These are phyloP conservation scores for Neelides sp. DNA, from an alignment of 1,140 invertebrate species.

Conservation along the genomic window DNA sequence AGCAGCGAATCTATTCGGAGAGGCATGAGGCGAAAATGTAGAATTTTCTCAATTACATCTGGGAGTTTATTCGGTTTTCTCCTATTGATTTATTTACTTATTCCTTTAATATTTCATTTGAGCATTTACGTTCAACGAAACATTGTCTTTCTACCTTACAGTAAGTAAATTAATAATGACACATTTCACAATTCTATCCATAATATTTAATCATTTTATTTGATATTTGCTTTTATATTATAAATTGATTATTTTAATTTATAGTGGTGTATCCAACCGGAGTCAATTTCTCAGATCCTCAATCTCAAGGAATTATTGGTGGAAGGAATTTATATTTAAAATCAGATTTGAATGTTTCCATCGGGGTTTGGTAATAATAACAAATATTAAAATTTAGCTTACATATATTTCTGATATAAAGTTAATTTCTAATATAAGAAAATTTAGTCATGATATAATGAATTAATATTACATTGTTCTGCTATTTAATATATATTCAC, in stretches of 20 bases:
- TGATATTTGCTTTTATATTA: not conserved
- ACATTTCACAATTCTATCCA: too few species aligned
- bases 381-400: conserved; percentile 9
- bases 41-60: conserved; percentile 1
- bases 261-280: conserved; percentile 47
- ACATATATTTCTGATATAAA: not conserved
- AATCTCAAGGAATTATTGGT: conserved; percentile 44
- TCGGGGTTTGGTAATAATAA: conserved; percentile 48
- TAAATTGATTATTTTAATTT: conserved; percentile 24
- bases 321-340: conserved; percentile 55
- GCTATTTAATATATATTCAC: conserved; percentile 27
- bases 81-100: conserved; percentile 1
- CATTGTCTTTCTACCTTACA: conserved; percentile 4
- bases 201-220: too few species aligned
- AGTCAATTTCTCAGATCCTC: conserved; percentile 46
- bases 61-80: not conserved
- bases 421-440: not conserved
- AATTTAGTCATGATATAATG: too few species aligned
- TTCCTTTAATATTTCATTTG: not conserved
- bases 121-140: not conserved
- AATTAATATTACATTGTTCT: not conserved
- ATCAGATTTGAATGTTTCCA: conserved; percentile 45
- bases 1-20: too few species aligned
- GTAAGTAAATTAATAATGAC: too few species aligned
- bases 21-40: too few species aligned